Base-by-base conservation (phyloP, 2,113 vertebrate genomes). In the Hydropotes inermis region DNA sequence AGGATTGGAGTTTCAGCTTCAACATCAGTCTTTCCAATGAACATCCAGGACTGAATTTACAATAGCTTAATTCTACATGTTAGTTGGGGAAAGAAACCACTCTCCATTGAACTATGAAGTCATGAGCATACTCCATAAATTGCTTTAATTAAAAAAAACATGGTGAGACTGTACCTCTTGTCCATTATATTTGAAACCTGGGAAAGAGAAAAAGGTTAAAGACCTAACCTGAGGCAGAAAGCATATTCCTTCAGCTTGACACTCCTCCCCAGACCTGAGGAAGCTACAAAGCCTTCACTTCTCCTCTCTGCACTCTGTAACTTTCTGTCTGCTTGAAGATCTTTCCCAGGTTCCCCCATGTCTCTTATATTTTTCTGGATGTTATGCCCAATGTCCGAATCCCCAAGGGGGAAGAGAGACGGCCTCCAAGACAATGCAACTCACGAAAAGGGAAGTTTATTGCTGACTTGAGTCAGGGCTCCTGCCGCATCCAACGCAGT, bases 31-130 rank as follows among this genome's bases (percentile, higher is more conserved):
- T 13, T 50, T 50, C 47, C 12, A 50, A 14, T 50, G 47, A 50
- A 50, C 47, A 50, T 3, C 47, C 47, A 50, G 47, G 47, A 13
- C 47, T 50, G 47, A 50, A 50, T 95, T 95, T 95, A 97, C 2
- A 70, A 23, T 70, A 81, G 52, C 33, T 95, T 50, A 54, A 30
- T 12, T 50, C 92, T 88, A 82, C 91, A 97, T 88, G 83, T 88
- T 79, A 47, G 47, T 4, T 67, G 8, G 64, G 95, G 60, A 92
- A 83, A 95, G 36, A 93, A 96, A 94, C 47, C n/a, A 47, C 39
- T 96, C 84, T 97, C 90, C 30, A 85, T 33, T 94, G 76, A 96
- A 95, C 91, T 83, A 76, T 91, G 95, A 97, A 91, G 76, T 94
- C 92, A 97, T 58, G 28, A 86, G 30, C 95, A 85, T 50, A 93